These are phyloP conservation scores for Omphaloscelis lunosa DNA, from an alignment of 2,888 invertebrate genomes.

Conservation along the genomic window DNA sequence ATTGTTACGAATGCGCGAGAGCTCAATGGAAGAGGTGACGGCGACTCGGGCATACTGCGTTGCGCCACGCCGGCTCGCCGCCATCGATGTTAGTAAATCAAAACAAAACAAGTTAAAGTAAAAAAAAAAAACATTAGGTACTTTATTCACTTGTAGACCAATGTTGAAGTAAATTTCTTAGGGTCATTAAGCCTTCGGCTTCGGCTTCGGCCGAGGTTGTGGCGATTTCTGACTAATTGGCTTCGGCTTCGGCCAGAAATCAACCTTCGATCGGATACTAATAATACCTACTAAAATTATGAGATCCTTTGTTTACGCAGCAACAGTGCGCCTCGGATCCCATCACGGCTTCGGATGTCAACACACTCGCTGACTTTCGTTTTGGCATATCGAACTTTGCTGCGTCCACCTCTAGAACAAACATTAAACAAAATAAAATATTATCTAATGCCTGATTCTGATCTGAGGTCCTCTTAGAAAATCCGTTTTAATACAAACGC, in stretches of 20 bases:
- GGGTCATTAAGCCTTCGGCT: not conserved
- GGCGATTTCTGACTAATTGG: too few species aligned
- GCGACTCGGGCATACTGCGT: not conserved
- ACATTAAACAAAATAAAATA: not conserved
- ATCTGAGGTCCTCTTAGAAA: not conserved
- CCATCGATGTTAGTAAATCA: not conserved
- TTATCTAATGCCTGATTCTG: not conserved
- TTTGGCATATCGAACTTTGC: constrained; percentile 15
- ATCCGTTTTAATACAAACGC: too few species aligned
- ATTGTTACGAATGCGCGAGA: not conserved
- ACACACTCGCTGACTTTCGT: constrained; percentile 40
- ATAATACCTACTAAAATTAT: constrained; percentile 37
- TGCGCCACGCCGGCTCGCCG: not conserved
- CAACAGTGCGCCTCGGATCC: not conserved
- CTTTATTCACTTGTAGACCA: not conserved
- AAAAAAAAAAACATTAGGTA: too few species aligned
- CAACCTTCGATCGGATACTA: too few species aligned
- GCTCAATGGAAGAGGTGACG: not conserved
- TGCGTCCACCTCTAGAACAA: constrained; percentile 44
- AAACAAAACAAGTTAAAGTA: not conserved
- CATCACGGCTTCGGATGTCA: constrained; percentile 33
- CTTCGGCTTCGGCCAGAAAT: not conserved
- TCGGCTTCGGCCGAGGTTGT: too few species aligned
- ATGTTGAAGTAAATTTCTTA: not conserved
- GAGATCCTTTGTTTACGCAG: constrained; percentile 1